These are phyloP conservation scores for Ormyrus nitidulus DNA, from an alignment of 2,888 invertebrate genomes.

Conservation along the genomic window DNA sequence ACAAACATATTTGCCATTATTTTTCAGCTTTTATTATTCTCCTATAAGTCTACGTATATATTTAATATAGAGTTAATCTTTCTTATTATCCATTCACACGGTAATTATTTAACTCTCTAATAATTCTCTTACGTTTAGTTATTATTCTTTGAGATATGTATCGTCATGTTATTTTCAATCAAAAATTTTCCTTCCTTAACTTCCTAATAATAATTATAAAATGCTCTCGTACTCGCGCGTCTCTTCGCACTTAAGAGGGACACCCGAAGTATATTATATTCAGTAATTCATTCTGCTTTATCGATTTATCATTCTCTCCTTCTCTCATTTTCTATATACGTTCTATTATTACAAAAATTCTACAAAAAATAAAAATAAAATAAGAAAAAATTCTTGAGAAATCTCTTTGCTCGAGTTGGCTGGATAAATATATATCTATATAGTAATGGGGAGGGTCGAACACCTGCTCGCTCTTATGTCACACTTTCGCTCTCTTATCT, in stretches of 20 bases:
- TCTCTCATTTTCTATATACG: constrained; percentile 36
- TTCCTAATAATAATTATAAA: constrained; percentile 53
- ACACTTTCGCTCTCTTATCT: constrained; percentile 37
- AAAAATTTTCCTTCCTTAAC: constrained; percentile 12
- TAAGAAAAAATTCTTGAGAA: constrained; percentile 49
- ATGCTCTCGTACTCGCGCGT: constrained; percentile 50
- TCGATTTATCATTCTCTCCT: constrained; percentile 28
- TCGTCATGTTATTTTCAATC: constrained; percentile 68
- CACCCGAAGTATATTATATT: constrained; percentile 17
- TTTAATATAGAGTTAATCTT: constrained; percentile 54
- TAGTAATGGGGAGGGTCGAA: constrained; percentile 53
- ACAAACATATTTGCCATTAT: constrained; percentile 65
- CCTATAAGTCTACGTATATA: constrained; percentile 55
- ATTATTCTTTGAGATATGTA: constrained; percentile 76
- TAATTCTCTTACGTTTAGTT: constrained; percentile 72
- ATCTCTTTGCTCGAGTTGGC: constrained; percentile 54
- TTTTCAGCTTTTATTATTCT: constrained; percentile 39
- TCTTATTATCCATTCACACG: constrained; percentile 54
- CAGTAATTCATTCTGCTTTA: background rate
- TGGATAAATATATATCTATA: constrained; percentile 54
- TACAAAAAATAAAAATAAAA: constrained; percentile 51
- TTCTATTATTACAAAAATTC: constrained; percentile 44
- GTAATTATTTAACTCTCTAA: constrained; percentile 58
- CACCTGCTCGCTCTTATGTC: constrained; percentile 55
- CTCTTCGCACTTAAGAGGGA: constrained; percentile 47